Evolutionary conservation across 2,797 vertebrate species (phyloP), one percentile per base, ranked within the genome.

Genomic region (Poeciliopsis presidionis): DNA sequence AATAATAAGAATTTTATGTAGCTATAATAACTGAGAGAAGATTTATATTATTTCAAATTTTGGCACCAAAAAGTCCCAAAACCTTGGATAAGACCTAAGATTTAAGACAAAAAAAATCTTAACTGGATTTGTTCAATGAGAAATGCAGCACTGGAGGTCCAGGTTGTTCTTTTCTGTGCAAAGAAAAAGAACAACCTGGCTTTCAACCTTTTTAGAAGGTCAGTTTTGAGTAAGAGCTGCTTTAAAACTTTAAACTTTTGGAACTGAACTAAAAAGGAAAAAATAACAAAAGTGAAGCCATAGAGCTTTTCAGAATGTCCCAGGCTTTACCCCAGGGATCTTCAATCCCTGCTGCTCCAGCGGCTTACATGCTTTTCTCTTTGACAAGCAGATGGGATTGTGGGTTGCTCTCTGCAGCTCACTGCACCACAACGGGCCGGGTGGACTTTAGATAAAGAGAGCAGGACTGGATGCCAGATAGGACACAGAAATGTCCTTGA

Each of bases 401-500:
- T 70, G n/a, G 75, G 82, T 88, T 84, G 80, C 83, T 85, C 77
- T 81, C 63, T 77, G 76, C 49, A 51, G 84, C 82, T 49, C 77
- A 87, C 82, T 80, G 14, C 1, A 33, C 80, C 78, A 89, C 85
- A 87, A 76, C 87, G 36, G 78, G 70, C 80, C 69, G 39, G 77
- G 76, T 63, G 85, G 78, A 86, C 82, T 30, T 75, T 69, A 65
- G 88, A 88, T 88, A 85, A 82, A 81, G 73, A 57, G 73, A 67
- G 55, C 22, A 16, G 47, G 73, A 71, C 80, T 84, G 0, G 78
- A 14, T 41, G 71, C 77, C 74, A 80, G 75, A 79, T 65, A 84
- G 86, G 84, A 90, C 79, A 73, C 8, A 70, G 75, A 84, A 85
- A 87, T 82, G 87, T 93, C 92, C 93, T 94, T 91, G 89, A 91